Base-by-base conservation (phyloP, 2,797 vertebrate species). In the Mycteria americana region DNA sequence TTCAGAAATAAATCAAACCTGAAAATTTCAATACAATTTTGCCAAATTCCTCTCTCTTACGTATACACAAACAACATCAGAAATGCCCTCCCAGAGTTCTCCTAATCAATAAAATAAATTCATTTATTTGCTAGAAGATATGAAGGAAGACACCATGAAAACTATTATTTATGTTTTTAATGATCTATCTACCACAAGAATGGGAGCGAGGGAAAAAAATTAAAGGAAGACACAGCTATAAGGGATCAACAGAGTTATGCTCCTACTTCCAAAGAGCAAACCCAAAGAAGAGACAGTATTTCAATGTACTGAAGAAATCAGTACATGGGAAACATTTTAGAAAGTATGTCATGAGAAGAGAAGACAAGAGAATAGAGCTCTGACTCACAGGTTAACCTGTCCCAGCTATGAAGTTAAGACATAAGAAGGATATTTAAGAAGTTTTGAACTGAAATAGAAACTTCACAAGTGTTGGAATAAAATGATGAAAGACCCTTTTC, bases 391-490 rank as follows among this genome's bases (percentile, higher is more conserved):
- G 74, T 81, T 90, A 90, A 92, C 83, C 87, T 92, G 65, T 77
- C 89, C 79, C 70, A 92, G 69, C 74, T 92, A 60, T 94, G 79
- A 85, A 92, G 54, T 88, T 88, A 94, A 92, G 83, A 90, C 74
- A 56, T 90, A 60, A 88, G 89, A 94, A 95, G 84, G 62, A 53
- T 85, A 56, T 85, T 82, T 85, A 90, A 91, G 76, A 91, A 74
- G 51, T 93, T 89, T 53, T 80, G 73, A 85, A 81, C 74, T 60
- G 73, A 94, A 93, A 94, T 65, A 91, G 93, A 93, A 93, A 68
- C 88, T 84, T 79, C 73, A 64, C 68, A 93, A 72, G 73, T 46
- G 64, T 25, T 60, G 81, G 64, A 83, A 84, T 41, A 54, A 86
- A 86, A 89, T 72, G 33, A 88, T 92, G 62, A 85, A 92, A 86